A percentile compares a stretch with the other conserved stretches of the same genome.
Evolutionary conservation across 1,140 invertebrate species (phyloP).

Genomic region (Drosophila sp.): DNA sequence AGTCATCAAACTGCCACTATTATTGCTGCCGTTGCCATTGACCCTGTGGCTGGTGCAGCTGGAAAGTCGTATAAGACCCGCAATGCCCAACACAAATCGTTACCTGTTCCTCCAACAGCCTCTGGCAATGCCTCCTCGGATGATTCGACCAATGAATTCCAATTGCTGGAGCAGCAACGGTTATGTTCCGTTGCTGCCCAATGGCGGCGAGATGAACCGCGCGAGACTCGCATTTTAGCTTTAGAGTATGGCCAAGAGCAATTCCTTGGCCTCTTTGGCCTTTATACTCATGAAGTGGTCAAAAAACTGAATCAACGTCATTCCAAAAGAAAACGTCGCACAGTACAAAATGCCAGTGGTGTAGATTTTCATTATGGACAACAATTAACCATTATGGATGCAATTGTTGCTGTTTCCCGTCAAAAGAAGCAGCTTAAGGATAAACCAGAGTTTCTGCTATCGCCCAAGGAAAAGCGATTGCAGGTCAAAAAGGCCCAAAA

Average conservation of each 20-base stretch:
- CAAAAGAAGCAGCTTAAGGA: constrained; percentile 63
- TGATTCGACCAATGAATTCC: constrained; percentile 51
- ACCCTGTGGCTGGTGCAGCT: neutral
- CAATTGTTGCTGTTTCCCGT: constrained; percentile 30
- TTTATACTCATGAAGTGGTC: constrained; percentile 66
- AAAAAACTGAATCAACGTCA: constrained; percentile 73
- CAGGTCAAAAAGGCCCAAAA: constrained; percentile 58
- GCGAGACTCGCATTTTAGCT: constrained; percentile 58
- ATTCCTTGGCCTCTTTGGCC: constrained; percentile 70
- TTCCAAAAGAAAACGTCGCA: constrained; percentile 79
- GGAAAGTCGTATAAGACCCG: constrained; percentile 17
- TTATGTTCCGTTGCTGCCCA: constrained; percentile 54
- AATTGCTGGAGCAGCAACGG: constrained; percentile 48
- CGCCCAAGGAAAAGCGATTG: constrained; percentile 67
- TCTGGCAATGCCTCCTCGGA: constrained; percentile 69
- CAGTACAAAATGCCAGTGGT: constrained; percentile 73
- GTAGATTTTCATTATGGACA: constrained; percentile 81
- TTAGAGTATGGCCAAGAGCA: constrained; percentile 71
- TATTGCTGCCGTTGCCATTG: neutral
- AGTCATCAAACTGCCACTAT: constrained; percentile 23
- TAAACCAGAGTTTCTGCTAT: constrained; percentile 65
- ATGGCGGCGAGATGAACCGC: constrained; percentile 59
- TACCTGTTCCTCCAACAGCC: constrained; percentile 30
- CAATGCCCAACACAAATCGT: constrained; percentile 23
- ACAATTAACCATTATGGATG: constrained; percentile 61